Percentiles rank a stretch among this genome's conserved stretches.
Conservation (phyloP, 2,888 invertebrate species). For the Tromatobia lineatoria region DNA sequence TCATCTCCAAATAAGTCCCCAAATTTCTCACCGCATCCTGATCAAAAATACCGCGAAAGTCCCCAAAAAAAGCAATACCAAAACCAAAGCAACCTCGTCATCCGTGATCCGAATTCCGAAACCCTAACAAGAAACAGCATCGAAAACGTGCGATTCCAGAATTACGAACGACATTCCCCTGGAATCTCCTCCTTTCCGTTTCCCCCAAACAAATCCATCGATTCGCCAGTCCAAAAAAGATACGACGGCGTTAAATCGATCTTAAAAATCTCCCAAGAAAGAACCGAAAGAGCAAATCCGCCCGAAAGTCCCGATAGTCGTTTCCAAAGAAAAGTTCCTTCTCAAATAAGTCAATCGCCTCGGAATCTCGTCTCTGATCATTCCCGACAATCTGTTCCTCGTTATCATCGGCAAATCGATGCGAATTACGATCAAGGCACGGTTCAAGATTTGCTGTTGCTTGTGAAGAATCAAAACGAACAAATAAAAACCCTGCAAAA, state of each 20-base stretch:
- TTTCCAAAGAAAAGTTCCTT: not conserved
- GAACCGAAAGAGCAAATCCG: not conserved
- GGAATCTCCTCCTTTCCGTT: constrained; percentile 8
- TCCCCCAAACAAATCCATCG: constrained; percentile 3
- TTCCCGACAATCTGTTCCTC: constrained; percentile 1
- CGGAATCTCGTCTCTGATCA: not conserved
- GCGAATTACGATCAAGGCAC: constrained; percentile 75
- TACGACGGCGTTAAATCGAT: constrained; percentile 50
- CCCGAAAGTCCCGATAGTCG: constrained; percentile 1
- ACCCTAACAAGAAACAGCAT: not conserved
- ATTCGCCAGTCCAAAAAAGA: constrained; percentile 18
- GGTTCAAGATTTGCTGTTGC: constrained; percentile 87
- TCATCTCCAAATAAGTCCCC: not conserved
- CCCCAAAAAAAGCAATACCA: not conserved
- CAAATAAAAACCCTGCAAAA: constrained; percentile 89
- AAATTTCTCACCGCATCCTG: constrained; percentile 40
- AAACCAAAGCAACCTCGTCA: not conserved
- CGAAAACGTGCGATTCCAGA: not conserved
- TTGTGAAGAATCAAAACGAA: constrained; percentile 90
- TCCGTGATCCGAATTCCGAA: constrained; percentile 2
- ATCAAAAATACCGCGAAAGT: constrained; percentile 38
- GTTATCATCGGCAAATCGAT: constrained; percentile 41
- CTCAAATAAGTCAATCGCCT: not conserved
- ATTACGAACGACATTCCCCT: not conserved
- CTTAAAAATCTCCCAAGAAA: constrained; percentile 43